Conservation (phyloP, 2,113 vertebrate genomes). For the Heterocephalus glaber region DNA sequence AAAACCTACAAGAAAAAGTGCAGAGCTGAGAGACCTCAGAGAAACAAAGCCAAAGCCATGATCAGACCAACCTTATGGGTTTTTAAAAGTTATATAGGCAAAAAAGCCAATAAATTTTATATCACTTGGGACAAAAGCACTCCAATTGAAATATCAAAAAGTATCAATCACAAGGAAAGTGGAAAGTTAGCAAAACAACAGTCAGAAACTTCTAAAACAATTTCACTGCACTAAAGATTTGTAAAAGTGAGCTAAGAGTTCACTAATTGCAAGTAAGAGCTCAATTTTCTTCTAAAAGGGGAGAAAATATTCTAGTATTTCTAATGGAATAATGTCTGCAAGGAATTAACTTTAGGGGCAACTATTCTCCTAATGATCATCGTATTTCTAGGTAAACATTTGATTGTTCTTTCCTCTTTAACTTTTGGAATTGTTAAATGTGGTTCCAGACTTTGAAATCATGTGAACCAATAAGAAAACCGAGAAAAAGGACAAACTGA, state of each 20-base stretch:
- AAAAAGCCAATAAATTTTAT: not conserved
- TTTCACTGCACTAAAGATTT: not conserved
- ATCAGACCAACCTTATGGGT: not conserved
- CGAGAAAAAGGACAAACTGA: not conserved
- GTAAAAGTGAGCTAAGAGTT: not conserved
- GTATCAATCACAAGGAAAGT: not conserved
- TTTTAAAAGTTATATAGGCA: not conserved
- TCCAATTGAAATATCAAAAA: conserved; percentile 11
- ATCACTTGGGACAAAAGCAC: not conserved
- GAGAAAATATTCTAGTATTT: not conserved
- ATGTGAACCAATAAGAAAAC: not conserved
- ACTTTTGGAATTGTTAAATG: conserved; percentile 4
- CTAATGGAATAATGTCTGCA: not conserved
- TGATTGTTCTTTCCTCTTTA: not conserved
- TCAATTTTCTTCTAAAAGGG: not conserved
- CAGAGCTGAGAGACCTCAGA: not conserved
- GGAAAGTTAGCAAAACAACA: not conserved
- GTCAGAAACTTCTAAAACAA: conserved; percentile 39
- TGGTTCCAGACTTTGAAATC: not conserved
- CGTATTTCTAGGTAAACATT: not conserved
- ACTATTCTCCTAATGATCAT: not conserved
- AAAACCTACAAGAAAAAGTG: not conserved
- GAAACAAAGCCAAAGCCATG: not conserved
- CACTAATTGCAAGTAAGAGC: not conserved
- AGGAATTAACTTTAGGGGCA: conserved; percentile 7